Evolutionary conservation across 2,797 vertebrate genomes (phyloP), one percentile per base, ranked within the genome.

Genomic region (Leptodactylus fallax): DNA sequence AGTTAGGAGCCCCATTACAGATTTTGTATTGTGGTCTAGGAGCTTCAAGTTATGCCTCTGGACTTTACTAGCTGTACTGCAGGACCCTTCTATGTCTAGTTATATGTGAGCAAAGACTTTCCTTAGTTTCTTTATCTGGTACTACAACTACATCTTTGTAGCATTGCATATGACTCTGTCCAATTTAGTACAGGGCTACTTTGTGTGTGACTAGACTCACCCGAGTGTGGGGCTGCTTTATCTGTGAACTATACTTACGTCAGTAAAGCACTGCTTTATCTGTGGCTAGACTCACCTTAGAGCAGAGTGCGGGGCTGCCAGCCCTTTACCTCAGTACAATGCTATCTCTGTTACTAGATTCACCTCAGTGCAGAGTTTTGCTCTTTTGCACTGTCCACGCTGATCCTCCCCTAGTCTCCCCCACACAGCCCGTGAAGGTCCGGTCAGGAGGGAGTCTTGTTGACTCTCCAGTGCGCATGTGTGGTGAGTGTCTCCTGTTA

Each of bases 391-490:
- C 77, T 85, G 56, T 23, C 45, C 69, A 17, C 69, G 85, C 25
- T 47, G 78, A 83, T 63, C 76, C 76, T 61, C 51, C 47, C 71
- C 58, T 21, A 17, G 7, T 47, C 89, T 55, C 83, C 76, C 76
- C 88, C 79, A 83, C 63, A 87, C 74, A 36, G 55, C 79, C 23
- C 72, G 65, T 74, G 85, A 87, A 53, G 27, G 65, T 23, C n/a
- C 45, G 45, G 67, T 4, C 79, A 60, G 61, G 74, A 79, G 87
- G 76, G 76, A 80, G 77, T 65, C 63, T 86, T 53, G 65, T 23
- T 71, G 79, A 27, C 21, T 47, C 8, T 47, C 10, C 21, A 25
- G 67, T 82, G 84, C 87, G 84, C 87, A 82, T 86, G 87, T 53
- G 83, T 51, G 19, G 67, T 17, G 53, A 6, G 67, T 1, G 55